Evolutionary conservation across 2,888 invertebrate species (phyloP), one percentile per base, ranked within the genome.

Genomic region (Boloria selene): DNA sequence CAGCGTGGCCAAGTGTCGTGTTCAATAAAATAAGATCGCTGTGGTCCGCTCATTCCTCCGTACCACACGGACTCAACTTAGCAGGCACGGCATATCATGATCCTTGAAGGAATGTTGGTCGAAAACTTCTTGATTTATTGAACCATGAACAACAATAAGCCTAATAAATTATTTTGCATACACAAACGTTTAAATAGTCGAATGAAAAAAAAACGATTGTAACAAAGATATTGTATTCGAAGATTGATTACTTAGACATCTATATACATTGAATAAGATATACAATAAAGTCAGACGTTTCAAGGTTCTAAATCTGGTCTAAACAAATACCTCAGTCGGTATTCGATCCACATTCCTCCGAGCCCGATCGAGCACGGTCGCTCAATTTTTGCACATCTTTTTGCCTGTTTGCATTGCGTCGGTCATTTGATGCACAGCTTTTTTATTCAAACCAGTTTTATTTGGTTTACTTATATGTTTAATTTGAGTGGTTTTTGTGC

Each of bases 11-110:
- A 70, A 95, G 95, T 76, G 90, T 96, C 82, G 96, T 97, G 79
- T 95, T 97, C 86, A 96, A 96, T 83, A 97, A 97, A 93, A 97
- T 97, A 88, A 96, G 96, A 81, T 97, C 97, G 54, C 93, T 97
- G 71, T 97, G 97, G 97, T 96, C 95, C 75, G 95, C 95, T 73
- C 96, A 96, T 81, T 94, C 95, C 61, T 95, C 94, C 71, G 94
- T 95, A 73, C 93, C 95, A 69, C 95, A 94, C 86, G 97, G 97
- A 79, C 94, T 97, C 80, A 97, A 97, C 93, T 93, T 97, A 79
- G 93, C 96, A 96, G 92, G 92, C 92, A 92, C 88, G 90, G 81
- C 83, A 68, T 65, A 63, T 64, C 67, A 73, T 77, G 76, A 78
- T 76, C 77, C 73, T 73, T 71, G 50, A 61, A 73, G 79, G 83